phyloP scores from a whole-genome alignment of 2,797 vertebrate genomes.

The Acestrorhynchus altus region DNA sequence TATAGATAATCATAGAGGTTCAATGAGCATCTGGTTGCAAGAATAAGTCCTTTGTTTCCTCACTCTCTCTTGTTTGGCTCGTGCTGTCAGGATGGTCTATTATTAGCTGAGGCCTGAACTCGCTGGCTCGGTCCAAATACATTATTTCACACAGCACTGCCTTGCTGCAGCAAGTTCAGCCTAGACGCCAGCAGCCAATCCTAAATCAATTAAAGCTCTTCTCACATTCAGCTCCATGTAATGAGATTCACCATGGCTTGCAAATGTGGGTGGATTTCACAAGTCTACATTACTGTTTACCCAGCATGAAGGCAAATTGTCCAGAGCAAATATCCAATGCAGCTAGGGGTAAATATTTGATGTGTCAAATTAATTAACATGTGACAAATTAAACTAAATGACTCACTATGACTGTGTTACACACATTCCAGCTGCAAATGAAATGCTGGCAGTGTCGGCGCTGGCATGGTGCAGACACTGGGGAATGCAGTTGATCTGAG shows the following conservation, averaged over 20 bases:
- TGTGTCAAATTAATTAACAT: constrained; percentile 35
- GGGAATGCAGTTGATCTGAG: not conserved
- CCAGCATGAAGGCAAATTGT: not conserved
- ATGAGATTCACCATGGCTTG: constrained; percentile 29
- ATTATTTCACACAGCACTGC: constrained; percentile 45
- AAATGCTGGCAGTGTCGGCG: not conserved
- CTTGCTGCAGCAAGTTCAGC: not conserved
- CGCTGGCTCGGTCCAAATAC: constrained; percentile 25
- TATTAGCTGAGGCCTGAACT: constrained; percentile 42
- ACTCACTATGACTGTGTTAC: not conserved
- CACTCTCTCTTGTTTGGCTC: not conserved
- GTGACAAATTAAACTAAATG: constrained; percentile 23
- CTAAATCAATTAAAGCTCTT: constrained; percentile 43
- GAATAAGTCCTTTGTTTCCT: constrained; percentile 25
- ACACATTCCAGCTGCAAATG: constrained; percentile 12
- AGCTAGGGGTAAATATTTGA: constrained; percentile 25
- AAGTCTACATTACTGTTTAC: constrained; percentile 8
- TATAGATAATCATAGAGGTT: not conserved
- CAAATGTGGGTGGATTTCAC: constrained; percentile 16
- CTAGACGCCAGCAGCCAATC: constrained; percentile 18
- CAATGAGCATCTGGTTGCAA: constrained; percentile 1
- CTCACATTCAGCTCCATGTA: constrained; percentile 27
- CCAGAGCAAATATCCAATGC: not conserved
- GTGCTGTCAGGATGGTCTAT: constrained; percentile 38
- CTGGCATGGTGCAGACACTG: not conserved